phyloP scores from a whole-genome alignment of 2,888 invertebrate species.

The Mythimna vitellina region DNA sequence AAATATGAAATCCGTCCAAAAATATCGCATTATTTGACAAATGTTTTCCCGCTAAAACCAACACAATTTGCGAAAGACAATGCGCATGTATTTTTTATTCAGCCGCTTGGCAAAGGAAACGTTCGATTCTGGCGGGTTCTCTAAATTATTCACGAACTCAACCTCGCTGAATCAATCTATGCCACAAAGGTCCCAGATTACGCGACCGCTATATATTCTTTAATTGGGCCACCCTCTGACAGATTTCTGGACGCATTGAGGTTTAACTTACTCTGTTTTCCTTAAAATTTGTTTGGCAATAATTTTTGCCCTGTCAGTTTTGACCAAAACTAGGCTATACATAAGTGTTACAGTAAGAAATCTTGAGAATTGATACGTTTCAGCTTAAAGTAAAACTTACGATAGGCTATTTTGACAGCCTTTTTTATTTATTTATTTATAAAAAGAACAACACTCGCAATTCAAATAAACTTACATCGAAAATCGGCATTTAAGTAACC shows the following conservation, averaged over 20 bases:
- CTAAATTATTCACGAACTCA: slow-evolving; percentile 79
- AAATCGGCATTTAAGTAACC: no score
- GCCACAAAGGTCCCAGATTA: slow-evolving; percentile 72
- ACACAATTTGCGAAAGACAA: slow-evolving; percentile 66
- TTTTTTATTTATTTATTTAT: neutral
- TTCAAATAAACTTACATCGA: no score
- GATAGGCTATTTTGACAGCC: no score
- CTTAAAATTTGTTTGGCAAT: slow-evolving; percentile 31
- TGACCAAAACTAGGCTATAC: neutral
- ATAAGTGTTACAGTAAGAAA: neutral
- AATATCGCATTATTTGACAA: slow-evolving; percentile 50
- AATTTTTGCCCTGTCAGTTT: slow-evolving; percentile 3
- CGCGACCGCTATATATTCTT: slow-evolving; percentile 76
- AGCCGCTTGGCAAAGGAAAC: slow-evolving; percentile 70
- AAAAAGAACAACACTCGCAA: no score
- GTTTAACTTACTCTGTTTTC: slow-evolving; percentile 36
- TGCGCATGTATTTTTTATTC: slow-evolving; percentile 75
- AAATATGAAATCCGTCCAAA: slow-evolving; percentile 28
- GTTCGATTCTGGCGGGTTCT: slow-evolving; percentile 67
- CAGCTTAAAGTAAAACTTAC: neutral
- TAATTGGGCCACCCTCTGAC: slow-evolving; percentile 69
- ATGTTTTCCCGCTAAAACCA: slow-evolving; percentile 58
- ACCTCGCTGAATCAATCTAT: slow-evolving; percentile 80
- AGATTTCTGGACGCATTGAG: slow-evolving; percentile 58
- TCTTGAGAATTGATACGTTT: neutral